Evolutionary conservation across 2,113 vertebrate genomes (phyloP).

Genomic region (Boleophthalmus pectinirostris): DNA sequence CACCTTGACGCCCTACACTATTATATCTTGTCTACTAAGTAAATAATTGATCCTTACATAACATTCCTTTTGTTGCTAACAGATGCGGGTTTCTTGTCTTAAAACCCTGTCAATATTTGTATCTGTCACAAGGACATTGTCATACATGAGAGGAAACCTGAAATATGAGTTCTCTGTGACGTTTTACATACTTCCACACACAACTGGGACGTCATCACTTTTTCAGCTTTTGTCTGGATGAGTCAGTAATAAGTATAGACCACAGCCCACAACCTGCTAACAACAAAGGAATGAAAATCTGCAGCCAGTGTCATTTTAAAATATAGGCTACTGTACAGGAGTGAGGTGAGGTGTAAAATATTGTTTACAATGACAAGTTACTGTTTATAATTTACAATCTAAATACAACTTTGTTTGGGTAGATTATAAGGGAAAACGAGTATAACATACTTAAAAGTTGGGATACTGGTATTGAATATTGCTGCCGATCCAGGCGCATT

Average conservation of each 20-base stretch:
- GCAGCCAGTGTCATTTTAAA: neutral
- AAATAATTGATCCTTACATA: neutral
- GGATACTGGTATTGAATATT: too few relatives aligned
- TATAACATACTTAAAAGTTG: too few relatives aligned
- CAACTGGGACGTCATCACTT: conserved; percentile 15
- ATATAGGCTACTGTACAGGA: neutral
- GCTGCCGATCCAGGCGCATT: too few relatives aligned
- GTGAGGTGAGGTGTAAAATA: neutral
- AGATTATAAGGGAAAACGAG: too few relatives aligned
- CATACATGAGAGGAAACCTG: conserved; percentile 23
- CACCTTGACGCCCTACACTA: neutral
- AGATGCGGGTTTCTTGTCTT: neutral
- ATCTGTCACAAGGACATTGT: conserved; percentile 1
- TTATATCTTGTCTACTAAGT: neutral
- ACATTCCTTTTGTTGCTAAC: neutral
- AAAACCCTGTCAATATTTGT: conserved; percentile 25
- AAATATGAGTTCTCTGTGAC: conserved; percentile 17
- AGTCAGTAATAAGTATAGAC: conserved; percentile 9
- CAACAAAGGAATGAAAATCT: neutral
- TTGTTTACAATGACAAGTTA: neutral
- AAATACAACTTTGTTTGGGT: too few relatives aligned
- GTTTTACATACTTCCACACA: conserved; percentile 28
- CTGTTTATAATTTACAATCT: too few relatives aligned
- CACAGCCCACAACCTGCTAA: conserved; percentile 1
- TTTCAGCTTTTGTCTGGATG: conserved; percentile 23